Percentiles rank a stretch among this genome's conserved stretches.
Conservation (phyloP, 1,140 invertebrate genomes). For the Ditylenchus dipsaci region DNA sequence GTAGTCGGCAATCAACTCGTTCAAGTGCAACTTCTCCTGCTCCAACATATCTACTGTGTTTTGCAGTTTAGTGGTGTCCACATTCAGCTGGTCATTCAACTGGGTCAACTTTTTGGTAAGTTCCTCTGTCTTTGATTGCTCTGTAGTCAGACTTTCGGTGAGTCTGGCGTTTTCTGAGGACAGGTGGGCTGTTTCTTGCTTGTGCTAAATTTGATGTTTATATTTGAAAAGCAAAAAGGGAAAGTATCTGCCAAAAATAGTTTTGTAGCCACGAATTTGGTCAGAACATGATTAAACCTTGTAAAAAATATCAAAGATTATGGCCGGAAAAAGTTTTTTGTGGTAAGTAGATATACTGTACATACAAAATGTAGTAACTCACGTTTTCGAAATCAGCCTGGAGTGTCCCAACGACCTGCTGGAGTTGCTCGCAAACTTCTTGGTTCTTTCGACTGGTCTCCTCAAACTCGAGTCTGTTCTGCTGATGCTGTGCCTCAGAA, state of each 20-base stretch:
- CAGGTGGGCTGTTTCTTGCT: background rate
- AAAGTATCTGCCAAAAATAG: no score
- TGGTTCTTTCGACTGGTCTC: slow-evolving; percentile 10
- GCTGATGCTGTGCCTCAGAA: slow-evolving; percentile 5
- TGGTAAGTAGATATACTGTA: no score
- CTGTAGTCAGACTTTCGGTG: background rate
- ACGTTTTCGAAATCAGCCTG: slow-evolving; percentile 6
- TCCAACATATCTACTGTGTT: slow-evolving; percentile 16
- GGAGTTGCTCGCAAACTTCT: slow-evolving; percentile 6
- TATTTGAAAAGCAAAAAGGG: no score
- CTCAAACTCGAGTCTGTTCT: slow-evolving; percentile 1
- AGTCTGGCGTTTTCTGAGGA: slow-evolving; percentile 9
- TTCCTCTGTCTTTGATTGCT: slow-evolving; percentile 7
- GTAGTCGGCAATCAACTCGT: slow-evolving; percentile 15
- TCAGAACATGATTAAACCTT: background rate
- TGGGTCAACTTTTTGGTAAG: slow-evolving; percentile 14
- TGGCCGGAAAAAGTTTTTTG: no score
- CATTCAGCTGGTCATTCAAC: background rate
- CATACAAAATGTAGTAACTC: background rate
- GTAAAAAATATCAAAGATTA: background rate
- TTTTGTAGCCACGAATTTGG: background rate
- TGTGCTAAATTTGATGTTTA: background rate
- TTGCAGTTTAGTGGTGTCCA: slow-evolving; percentile 12
- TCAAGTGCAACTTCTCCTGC: slow-evolving; percentile 24
- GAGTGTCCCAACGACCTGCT: slow-evolving; percentile 5